phyloP scores from a whole-genome alignment of 2,888 invertebrate species.

The Tortricodes alternella region DNA sequence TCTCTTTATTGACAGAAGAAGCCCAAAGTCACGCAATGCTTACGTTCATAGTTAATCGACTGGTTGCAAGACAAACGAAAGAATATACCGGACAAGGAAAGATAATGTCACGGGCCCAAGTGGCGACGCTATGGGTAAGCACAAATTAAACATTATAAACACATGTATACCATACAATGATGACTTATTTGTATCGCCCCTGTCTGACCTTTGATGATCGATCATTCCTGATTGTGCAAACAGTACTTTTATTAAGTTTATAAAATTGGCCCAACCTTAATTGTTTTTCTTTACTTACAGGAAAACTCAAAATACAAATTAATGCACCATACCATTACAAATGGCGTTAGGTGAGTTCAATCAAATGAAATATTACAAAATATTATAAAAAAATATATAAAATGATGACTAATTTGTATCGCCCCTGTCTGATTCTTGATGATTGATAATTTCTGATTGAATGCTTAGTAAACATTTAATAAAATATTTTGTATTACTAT shows the following conservation, averaged over 20 bases:
- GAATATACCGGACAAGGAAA: too few relatives aligned
- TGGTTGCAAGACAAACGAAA: too few relatives aligned
- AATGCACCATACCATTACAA: neutral
- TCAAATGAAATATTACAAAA: neutral
- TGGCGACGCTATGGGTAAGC: too few relatives aligned
- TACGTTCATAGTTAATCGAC: too few relatives aligned
- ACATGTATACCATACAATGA: too few relatives aligned
- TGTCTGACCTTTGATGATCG: constrained; percentile 47
- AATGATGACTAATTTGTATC: constrained; percentile 49
- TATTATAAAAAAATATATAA: neutral
- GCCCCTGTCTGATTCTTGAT: constrained; percentile 56
- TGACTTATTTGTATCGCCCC: constrained; percentile 43
- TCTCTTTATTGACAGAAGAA: neutral
- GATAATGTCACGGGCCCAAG: too few relatives aligned
- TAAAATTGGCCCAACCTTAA: too few relatives aligned
- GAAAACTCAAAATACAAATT: neutral
- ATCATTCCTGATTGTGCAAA: constrained; percentile 39
- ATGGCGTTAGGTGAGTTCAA: neutral
- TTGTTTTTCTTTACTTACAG: too few relatives aligned
- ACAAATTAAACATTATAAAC: too few relatives aligned
- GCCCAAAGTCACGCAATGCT: too few relatives aligned
- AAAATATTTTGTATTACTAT: neutral
- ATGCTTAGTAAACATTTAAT: neutral
- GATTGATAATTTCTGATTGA: constrained; percentile 50
- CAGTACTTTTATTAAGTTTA: too few relatives aligned